These are phyloP conservation scores for Ephestia elutella DNA, from an alignment of 1,140 invertebrate species.

Conservation along the genomic window DNA sequence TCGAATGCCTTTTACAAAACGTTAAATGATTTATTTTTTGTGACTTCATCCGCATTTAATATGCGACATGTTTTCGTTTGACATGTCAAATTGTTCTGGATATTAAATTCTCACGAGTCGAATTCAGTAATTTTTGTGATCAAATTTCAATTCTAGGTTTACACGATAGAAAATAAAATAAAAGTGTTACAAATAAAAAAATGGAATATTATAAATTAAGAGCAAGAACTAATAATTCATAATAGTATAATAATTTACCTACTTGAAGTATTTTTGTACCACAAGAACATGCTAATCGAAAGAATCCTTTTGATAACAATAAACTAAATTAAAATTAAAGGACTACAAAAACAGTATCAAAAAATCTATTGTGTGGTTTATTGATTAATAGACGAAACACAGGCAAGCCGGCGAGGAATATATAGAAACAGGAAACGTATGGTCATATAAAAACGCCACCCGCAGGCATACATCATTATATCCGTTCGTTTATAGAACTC, in stretches of 20 bases:
- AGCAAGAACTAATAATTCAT: too few relatives aligned
- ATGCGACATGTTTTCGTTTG: slow-evolving; percentile 1
- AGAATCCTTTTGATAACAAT: not conserved
- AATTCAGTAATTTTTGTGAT: not conserved
- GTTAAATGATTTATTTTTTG: slow-evolving; percentile 6
- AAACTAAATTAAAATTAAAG: not conserved
- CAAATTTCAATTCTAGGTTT: not conserved
- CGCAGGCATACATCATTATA: slow-evolving; percentile 47
- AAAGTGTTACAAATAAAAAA: too few relatives aligned
- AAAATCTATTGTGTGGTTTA: slow-evolving; percentile 25
- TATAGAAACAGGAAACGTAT: slow-evolving; percentile 48
- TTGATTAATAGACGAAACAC: slow-evolving; percentile 54
- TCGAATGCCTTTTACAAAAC: slow-evolving; percentile 12
- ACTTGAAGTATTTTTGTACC: not conserved
- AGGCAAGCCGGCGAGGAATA: slow-evolving; percentile 10
- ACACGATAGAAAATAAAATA: too few relatives aligned
- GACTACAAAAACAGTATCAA: not conserved
- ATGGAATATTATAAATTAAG: too few relatives aligned
- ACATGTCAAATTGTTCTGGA: not conserved
- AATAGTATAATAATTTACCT: too few relatives aligned
- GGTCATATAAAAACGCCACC: slow-evolving; percentile 38
- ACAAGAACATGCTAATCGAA: not conserved
- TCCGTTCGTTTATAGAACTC: slow-evolving; percentile 19
- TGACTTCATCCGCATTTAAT: not conserved
- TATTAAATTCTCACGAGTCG: not conserved